Evolutionary conservation across 2,797 vertebrate species (phyloP).

Genomic region (Spinus pinus): DNA sequence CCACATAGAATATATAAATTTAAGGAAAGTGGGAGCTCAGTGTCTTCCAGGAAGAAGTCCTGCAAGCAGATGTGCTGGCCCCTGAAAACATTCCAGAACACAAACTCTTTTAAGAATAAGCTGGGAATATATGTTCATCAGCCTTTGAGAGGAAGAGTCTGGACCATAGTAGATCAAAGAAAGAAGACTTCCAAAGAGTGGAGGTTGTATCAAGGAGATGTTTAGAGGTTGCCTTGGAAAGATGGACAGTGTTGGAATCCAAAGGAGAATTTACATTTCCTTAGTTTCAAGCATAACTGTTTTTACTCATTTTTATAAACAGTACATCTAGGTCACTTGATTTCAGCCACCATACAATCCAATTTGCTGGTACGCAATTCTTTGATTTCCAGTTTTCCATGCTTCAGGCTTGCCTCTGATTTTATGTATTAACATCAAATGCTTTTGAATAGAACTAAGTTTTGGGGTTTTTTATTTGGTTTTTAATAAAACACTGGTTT

Average conservation of each 20-base stretch:
- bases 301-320: not conserved
- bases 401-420: not conserved
- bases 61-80: not conserved
- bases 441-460: not conserved
- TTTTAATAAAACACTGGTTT: not conserved
- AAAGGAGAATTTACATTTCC: not conserved
- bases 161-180: not conserved
- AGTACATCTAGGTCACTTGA: not conserved
- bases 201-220: not conserved
- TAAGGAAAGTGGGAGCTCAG: not conserved
- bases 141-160: not conserved
- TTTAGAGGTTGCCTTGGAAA: not conserved
- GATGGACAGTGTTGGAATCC: not conserved
- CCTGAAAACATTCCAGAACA: not conserved
- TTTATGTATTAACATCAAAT: not conserved
- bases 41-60: not conserved
- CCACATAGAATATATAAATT: not conserved
- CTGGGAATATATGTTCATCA: not conserved
- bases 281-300: not conserved
- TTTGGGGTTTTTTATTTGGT: accelerated
- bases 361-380: not conserved
- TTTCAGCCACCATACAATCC: not conserved
- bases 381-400: constrained; percentile 20
- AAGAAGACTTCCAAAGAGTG: not conserved
- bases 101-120: not conserved